Evolutionary conservation across 1,140 invertebrate genomes (phyloP).

Genomic region (Bombus pyrosoma): DNA sequence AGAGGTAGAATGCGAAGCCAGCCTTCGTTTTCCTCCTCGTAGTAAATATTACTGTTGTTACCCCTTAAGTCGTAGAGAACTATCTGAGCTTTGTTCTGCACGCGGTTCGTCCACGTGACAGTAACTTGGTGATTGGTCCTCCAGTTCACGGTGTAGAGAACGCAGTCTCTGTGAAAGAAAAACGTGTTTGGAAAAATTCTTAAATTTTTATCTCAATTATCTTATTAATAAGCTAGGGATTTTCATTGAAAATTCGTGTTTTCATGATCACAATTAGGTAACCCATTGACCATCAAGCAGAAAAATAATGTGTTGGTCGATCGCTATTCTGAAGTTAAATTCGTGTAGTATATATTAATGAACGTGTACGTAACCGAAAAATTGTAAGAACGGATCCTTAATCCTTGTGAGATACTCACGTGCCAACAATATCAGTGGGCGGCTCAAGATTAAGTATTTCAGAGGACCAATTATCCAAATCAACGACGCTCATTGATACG

Average conservation of each 20-base stretch:
- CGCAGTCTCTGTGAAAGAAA: conserved; percentile 83
- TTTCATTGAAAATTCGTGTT: no score
- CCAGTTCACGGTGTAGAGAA: conserved; percentile 89
- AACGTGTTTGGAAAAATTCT: neutral
- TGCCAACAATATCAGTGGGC: conserved; percentile 68
- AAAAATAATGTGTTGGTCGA: no score
- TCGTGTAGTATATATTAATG: no score
- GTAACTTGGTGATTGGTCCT: conserved; percentile 85
- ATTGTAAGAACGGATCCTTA: no score
- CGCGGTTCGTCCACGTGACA: conserved; percentile 91
- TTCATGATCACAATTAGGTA: no score
- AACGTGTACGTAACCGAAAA: neutral
- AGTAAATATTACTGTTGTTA: conserved; percentile 49
- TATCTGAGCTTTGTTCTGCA: conserved; percentile 88
- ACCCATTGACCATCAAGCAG: no score
- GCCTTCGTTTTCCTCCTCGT: conserved; percentile 59
- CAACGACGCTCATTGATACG: conserved; percentile 79
- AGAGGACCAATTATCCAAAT: conserved; percentile 74
- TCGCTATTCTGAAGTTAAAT: no score
- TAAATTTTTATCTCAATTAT: neutral
- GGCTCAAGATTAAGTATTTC: conserved; percentile 64
- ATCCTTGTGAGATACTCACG: conserved; percentile 63
- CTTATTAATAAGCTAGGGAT: no score
- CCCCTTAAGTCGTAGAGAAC: conserved; percentile 80
- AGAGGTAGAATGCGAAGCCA: conserved; percentile 67